A percentile compares a stretch with the other conserved stretches of the same genome.
phyloP scores from a whole-genome alignment of 2,888 invertebrate species.

The Seladonia tumulorum region DNA sequence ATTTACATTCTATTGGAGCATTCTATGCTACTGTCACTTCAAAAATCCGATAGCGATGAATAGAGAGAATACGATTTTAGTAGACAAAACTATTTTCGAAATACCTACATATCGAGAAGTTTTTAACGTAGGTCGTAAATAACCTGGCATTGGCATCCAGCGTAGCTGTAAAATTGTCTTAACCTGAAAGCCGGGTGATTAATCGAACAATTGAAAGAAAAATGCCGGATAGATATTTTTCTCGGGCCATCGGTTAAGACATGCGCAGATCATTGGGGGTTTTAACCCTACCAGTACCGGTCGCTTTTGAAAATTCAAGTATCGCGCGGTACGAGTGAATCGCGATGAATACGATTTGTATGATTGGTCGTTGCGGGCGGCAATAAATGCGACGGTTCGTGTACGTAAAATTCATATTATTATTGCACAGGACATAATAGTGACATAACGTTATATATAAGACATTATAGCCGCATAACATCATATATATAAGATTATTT shows the following conservation, averaged over 20 bases:
- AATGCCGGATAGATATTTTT: neutral
- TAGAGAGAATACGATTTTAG: neutral
- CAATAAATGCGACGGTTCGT: conserved; percentile 55
- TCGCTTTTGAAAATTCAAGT: neutral
- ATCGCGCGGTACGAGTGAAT: neutral
- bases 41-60: neutral
- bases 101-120: neutral
- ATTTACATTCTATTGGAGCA: neutral
- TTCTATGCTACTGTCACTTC: neutral
- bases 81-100: neutral
- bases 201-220: neutral
- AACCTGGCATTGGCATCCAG: neutral
- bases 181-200: neutral
- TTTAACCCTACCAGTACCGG: neutral
- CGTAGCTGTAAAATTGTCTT: neutral
- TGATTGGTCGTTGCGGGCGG: conserved; percentile 48
- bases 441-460: conserved; percentile 60
- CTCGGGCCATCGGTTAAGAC: neutral
- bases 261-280: neutral
- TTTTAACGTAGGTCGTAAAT: neutral
- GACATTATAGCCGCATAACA: conserved; percentile 56
- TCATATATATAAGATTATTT: conserved; percentile 61
- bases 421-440: conserved; percentile 60
- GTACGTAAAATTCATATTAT: conserved; percentile 59
- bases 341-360: neutral